Evolutionary conservation across 2,888 invertebrate species (phyloP).

Genomic region (Anarsia innoxiella): DNA sequence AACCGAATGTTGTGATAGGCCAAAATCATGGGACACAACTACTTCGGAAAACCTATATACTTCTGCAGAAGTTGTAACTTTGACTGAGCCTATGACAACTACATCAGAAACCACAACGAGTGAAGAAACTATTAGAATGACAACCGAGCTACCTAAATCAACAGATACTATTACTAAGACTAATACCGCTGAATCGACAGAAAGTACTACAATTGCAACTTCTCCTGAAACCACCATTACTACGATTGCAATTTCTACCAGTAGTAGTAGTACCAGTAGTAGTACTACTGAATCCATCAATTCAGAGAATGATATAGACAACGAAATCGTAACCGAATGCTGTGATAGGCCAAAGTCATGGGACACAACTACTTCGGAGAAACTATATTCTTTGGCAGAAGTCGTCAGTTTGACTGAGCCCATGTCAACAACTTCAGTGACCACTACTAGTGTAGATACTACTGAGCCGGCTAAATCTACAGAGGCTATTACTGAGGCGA

Average conservation of each 20-base stretch:
- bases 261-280: too few relatives aligned
- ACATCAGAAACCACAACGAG: too few relatives aligned
- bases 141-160: neutral
- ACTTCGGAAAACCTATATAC: conserved; percentile 9
- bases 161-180: conserved; percentile 8
- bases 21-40: conserved; percentile 25
- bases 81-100: too few relatives aligned
- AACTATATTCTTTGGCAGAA: neutral
- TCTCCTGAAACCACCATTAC: neutral
- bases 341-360: conserved; percentile 6
- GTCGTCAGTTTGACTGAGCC: neutral
- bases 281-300: too few relatives aligned
- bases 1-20: conserved; percentile 21
- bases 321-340: neutral
- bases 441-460: neutral
- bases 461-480: neutral
- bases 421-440: neutral
- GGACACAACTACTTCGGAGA: conserved; percentile 1
- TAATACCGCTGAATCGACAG: conserved; percentile 6
- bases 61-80: neutral
- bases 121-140: too few relatives aligned
- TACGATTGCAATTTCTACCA: too few relatives aligned
- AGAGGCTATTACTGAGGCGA: neutral
- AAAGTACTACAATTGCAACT: too few relatives aligned
- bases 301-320: too few relatives aligned